phyloP scores from a whole-genome alignment of 2,888 invertebrate species.

The Xestia ashworthii region DNA sequence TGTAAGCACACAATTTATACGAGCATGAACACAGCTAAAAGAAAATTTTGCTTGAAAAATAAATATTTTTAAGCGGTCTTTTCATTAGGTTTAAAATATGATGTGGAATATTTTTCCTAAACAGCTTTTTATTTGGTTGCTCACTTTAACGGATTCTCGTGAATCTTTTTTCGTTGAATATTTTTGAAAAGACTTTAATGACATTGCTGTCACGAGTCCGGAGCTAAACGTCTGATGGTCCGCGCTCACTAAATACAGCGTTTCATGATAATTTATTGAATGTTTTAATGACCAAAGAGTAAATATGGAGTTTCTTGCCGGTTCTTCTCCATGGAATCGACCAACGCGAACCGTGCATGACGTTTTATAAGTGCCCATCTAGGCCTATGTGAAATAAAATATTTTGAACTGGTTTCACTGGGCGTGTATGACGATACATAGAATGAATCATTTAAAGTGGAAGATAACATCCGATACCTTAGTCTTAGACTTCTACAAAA shows the following conservation, averaged over 20 bases:
- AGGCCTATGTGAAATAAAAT: too few relatives aligned
- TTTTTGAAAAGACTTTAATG: slow-evolving; percentile 51
- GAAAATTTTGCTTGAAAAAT: slow-evolving; percentile 35
- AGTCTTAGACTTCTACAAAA: too few relatives aligned
- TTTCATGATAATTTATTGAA: slow-evolving; percentile 8
- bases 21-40: slow-evolving; percentile 30
- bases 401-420: neutral
- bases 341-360: too few relatives aligned
- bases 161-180: slow-evolving; percentile 34
- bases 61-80: slow-evolving; percentile 49
- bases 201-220: slow-evolving; percentile 41
- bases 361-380: too few relatives aligned
- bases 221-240: slow-evolving; percentile 18
- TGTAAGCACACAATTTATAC: slow-evolving; percentile 27
- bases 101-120: slow-evolving; percentile 45
- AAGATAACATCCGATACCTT: neutral
- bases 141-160: slow-evolving; percentile 27
- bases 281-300: neutral
- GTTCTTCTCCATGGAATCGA: too few relatives aligned
- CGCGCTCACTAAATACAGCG: neutral
- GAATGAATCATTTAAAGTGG: neutral
- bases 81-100: slow-evolving; percentile 55
- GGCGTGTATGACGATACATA: neutral
- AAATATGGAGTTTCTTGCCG: too few relatives aligned
- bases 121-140: slow-evolving; percentile 43